Evolutionary conservation across 2,113 vertebrate genomes (phyloP).

Genomic region (Dissostichus mawsoni): DNA sequence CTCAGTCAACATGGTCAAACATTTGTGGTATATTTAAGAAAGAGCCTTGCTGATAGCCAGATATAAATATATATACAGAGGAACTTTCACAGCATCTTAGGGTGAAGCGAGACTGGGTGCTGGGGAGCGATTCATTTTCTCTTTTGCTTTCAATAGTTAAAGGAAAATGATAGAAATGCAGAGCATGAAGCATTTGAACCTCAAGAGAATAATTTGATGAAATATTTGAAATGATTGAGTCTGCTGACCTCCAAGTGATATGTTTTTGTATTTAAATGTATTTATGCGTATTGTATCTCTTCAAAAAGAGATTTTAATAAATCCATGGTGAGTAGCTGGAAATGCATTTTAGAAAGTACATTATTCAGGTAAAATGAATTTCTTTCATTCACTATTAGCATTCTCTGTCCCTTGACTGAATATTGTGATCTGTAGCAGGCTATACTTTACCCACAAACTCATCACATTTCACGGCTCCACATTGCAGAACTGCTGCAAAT

Average conservation of each 20-base stretch:
- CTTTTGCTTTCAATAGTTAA: not conserved
- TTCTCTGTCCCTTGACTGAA: not conserved
- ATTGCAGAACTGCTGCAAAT: slow-evolving; percentile 2
- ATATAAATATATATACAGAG: not conserved
- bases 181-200: not conserved
- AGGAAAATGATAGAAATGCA: not conserved
- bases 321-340: not conserved
- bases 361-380: not conserved
- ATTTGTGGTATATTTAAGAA: not conserved
- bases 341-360: not conserved
- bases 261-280: not conserved
- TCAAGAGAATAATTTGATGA: not conserved
- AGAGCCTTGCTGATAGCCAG: not conserved
- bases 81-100: not conserved
- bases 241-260: not conserved
- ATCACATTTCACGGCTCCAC: not conserved
- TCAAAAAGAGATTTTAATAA: not conserved
- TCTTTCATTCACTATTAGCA: not conserved
- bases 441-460: not conserved
- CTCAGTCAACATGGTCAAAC: not conserved
- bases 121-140: not conserved
- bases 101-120: not conserved
- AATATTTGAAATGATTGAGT: not conserved
- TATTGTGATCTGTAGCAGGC: not conserved
- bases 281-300: not conserved